A percentile compares a stretch with the other conserved stretches of the same genome.
These are phyloP conservation scores for Bovichtus variegatus DNA, from an alignment of 2,797 vertebrate genomes.

Conservation along the genomic window DNA sequence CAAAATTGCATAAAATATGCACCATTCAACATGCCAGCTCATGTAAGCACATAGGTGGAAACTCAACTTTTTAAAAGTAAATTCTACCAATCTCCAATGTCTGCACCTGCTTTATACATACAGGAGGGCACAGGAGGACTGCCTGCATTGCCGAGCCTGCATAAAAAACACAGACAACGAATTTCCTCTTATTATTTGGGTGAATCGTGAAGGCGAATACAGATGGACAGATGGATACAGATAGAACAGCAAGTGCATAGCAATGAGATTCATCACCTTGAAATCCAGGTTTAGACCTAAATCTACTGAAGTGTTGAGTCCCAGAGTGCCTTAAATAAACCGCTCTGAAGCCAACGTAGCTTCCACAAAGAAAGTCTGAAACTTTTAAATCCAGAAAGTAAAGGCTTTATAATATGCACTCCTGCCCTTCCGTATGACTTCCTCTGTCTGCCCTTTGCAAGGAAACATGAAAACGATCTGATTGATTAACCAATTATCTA, in stretches of 20 bases:
- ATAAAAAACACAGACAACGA: constrained; percentile 21
- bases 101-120: constrained; percentile 13
- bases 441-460: constrained; percentile 45
- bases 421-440: constrained; percentile 48
- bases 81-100: not conserved
- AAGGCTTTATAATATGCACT: constrained; percentile 40
- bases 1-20: not conserved
- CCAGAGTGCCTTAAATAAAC: constrained; percentile 71
- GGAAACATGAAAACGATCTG: constrained; percentile 47
- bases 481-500: constrained; percentile 52
- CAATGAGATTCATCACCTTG: constrained; percentile 69
- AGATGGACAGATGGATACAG: constrained; percentile 66
- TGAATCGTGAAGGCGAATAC: constrained; percentile 60
- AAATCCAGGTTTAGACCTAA: constrained; percentile 73
- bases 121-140: not conserved
- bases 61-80: not conserved
- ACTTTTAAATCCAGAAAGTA: constrained; percentile 68
- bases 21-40: not conserved
- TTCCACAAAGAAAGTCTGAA: constrained; percentile 50
- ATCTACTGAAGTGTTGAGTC: constrained; percentile 67
- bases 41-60: constrained; percentile 11
- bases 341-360: constrained; percentile 53
- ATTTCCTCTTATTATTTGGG: constrained; percentile 37
- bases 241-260: constrained; percentile 58
- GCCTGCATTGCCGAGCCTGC: not conserved